Base-by-base conservation (phyloP, 2,113 vertebrate species). In the Henicopernis longicauda region DNA sequence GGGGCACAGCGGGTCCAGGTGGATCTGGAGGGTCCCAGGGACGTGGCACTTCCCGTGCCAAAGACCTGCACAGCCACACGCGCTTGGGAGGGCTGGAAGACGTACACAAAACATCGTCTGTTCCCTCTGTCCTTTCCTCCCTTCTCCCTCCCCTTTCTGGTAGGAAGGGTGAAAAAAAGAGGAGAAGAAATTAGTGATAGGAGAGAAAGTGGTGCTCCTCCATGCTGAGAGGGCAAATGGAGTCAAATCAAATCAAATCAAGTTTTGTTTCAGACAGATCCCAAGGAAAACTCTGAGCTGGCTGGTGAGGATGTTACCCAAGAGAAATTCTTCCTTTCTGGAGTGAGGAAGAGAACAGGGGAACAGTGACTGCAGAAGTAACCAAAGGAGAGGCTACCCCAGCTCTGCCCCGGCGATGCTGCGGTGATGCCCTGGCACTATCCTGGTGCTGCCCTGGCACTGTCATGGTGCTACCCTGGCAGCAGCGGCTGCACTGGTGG, bases 31-130 rank as follows among this genome's bases (percentile, higher is more conserved):
- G 47, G 93, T 79, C 87, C 44, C 0, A 0, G 45, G 34, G 32
- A 61, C 0, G 0, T 6, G 6, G 74, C 1, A 0, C 18, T 67
- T 22, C 45, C 67, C 1, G 3, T 62, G 47, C 20, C 22, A 10
- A 52, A 54, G 63, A 81, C 17, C 63, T 1, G 1, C 63, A 38
- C 1, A 4, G 81, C 62, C 32, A 4, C 55, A 2, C 0, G 1
- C 4, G 11, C 77, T 58, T 16, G 3, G 61, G 58, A 72, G 54
- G 67, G 67, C 32, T 78, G 80, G 73, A 31, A 47, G 55, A 40
- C 2, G 0, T 7, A 38, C 45, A 42, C 8, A 42, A 45, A 82
- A 19, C 49, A 52, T 10, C 11, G 29, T 34, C 54, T 0, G 0
- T 32, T 79, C 40, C 14, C 47, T 62, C n/a, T 47, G 12, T 16